Percentiles rank a stretch among this genome's conserved stretches.
These are phyloP conservation scores for Paramisgurnus dabryanus DNA, from an alignment of 2,113 vertebrate species.

Conservation along the genomic window DNA sequence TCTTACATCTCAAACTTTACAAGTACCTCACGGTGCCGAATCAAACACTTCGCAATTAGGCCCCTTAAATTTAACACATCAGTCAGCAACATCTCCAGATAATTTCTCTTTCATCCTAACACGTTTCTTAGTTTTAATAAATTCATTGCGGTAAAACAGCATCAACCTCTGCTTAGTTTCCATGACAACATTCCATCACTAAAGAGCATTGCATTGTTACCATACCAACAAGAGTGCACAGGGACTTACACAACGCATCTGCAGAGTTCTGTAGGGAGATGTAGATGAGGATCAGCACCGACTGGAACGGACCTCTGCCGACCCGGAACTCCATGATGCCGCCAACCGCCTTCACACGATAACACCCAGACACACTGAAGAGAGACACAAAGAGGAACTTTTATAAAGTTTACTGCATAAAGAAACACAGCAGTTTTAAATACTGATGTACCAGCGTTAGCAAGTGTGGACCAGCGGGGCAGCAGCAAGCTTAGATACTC, in stretches of 20 bases:
- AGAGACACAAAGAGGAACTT: not conserved
- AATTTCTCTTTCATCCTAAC: not conserved
- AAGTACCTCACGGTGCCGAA: no score
- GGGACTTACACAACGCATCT: slow-evolving; percentile 46
- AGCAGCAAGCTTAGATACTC: no score
- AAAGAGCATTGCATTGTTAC: slow-evolving; percentile 1
- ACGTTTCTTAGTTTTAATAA: not conserved
- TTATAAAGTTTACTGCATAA: not conserved
- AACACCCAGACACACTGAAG: slow-evolving; percentile 38
- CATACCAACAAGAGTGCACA: not conserved
- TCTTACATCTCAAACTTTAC: no score
- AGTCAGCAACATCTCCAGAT: not conserved
- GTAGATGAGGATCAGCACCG: slow-evolving; percentile 37
- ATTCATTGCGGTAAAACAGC: slow-evolving; percentile 13
- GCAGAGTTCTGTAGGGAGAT: slow-evolving; percentile 33
- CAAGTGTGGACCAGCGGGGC: no score
- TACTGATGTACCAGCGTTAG: no score
- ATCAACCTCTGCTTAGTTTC: slow-evolving; percentile 33
- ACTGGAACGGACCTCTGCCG: not conserved
- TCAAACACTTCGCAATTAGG: no score
- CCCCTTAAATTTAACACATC: not conserved
- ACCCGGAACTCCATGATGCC: slow-evolving; percentile 42
- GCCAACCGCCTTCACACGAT: not conserved
- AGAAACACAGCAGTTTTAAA: not conserved
- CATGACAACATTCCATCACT: slow-evolving; percentile 29